Percentiles rank a stretch among this genome's conserved stretches.
Conservation (phyloP, 2,888 invertebrate genomes). For the Mamestra brassicae region DNA sequence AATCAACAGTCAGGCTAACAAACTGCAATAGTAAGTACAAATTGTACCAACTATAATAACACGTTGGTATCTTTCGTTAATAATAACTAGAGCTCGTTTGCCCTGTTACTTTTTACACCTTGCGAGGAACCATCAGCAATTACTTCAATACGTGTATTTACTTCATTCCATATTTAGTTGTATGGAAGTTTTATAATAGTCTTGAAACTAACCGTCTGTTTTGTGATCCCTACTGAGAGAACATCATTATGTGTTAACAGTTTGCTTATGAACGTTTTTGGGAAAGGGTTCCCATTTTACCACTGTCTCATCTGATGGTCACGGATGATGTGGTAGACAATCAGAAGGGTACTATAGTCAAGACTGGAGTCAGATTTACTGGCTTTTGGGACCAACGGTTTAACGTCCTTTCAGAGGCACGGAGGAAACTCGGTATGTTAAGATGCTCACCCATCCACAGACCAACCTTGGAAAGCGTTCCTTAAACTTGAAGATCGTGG, state of each 20-base stretch:
- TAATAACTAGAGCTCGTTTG: constrained; percentile 33
- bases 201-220: not conserved
- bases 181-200: constrained; percentile 6
- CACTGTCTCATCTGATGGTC: not conserved
- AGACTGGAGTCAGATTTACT: too few relatives aligned
- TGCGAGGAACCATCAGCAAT: constrained; percentile 36
- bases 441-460: too few relatives aligned
- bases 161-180: constrained; percentile 21
- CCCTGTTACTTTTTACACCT: constrained; percentile 37
- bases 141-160: constrained; percentile 35
- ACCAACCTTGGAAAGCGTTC: too few relatives aligned
- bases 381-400: too few relatives aligned
- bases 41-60: constrained; percentile 27
- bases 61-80: constrained; percentile 7
- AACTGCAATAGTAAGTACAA: constrained; percentile 7
- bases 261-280: not conserved
- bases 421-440: too few relatives aligned
- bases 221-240: not conserved
- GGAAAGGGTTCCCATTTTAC: not conserved
- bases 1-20: constrained; percentile 1
- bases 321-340: too few relatives aligned
- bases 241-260: not conserved
- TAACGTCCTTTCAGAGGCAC: too few relatives aligned
- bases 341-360: too few relatives aligned
- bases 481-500: too few relatives aligned